phyloP scores from a whole-genome alignment of 2,113 vertebrate species.

The Motacilla tschutschensis region DNA sequence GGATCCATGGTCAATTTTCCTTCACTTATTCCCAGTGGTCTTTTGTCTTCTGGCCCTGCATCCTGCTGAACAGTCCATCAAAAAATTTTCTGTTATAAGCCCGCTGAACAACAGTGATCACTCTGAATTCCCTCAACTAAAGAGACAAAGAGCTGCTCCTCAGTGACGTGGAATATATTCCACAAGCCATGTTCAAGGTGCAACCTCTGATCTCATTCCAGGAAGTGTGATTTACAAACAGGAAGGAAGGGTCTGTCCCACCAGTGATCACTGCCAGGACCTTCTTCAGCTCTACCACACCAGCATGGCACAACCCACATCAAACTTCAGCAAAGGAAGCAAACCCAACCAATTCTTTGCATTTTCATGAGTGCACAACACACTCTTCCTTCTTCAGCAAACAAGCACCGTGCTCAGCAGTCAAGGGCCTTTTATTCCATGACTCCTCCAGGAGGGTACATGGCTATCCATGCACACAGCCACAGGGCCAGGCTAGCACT shows the following conservation, averaged over 20 bases:
- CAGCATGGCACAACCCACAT: background rate
- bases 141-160: background rate
- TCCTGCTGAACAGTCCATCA: background rate
- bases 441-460: background rate
- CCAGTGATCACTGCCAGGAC: background rate
- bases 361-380: background rate
- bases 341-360: background rate
- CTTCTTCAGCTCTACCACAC: background rate
- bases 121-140: background rate
- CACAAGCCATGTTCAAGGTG: background rate
- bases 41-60: background rate
- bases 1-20: background rate
- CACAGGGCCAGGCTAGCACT: background rate
- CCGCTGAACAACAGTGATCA: background rate
- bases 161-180: background rate
- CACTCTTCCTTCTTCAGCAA: background rate
- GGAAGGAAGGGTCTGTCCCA: background rate
- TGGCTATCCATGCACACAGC: background rate
- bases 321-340: background rate
- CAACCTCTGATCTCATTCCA: background rate
- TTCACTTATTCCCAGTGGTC: background rate
- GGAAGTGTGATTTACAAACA: background rate
- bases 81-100: background rate
- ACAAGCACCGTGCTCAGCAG: background rate
- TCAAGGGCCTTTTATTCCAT: background rate